Evolutionary conservation across 37 sponge, comb jelly and placozoan species (phyloP), one percentile per base, ranked within the genome.

Genomic region (Hexactinellida sp.): DNA sequence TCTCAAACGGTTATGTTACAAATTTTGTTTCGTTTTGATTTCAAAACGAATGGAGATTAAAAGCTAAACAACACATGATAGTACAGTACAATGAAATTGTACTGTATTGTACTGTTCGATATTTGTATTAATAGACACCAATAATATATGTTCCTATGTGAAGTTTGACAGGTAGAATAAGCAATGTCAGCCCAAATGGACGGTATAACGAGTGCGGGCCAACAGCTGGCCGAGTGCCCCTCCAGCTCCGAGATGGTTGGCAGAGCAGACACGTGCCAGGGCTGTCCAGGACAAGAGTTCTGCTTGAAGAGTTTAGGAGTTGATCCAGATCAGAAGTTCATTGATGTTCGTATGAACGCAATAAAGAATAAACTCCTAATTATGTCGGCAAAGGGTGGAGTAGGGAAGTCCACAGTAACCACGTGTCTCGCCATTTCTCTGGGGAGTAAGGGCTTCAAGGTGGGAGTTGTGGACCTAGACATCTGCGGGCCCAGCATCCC

Each of bases 311-410:
- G 32, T 86, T 94, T 88, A 54, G 85, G 83, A 35, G 51, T 24
- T 55, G 96, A 93, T 86, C 87, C 87, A 36, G 96, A 95, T 54
- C 96, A 95, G 86, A 90, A 91, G 54, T 89, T 88, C 36, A 93
- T 95, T 83, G 92, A 95, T 52, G 88, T 92, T 16, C 87, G 96
- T 54, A 95, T 95, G 96, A 93, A 90, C 39, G 96, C 96, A 36
- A 84, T 90, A 35, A 90, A 83, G 83, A 86, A 87, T 39, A 93
- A 92, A 38, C 87, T 95, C 23, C 24, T 95, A 0, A 55, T 95
- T 23, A 37, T 95, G 47, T 95, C 96, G 9, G 96, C 94, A 38
- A 95, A 95, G 87, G 96, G 96, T 86, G 94, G 95, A 54, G 96
- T 95, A 24, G 96, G 96, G 5, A 95, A 95, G 82, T 95, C 96